Conservation (phyloP, 30 jellyfish, hydroid and myxozoan genomes). For the Aurelia aurita region DNA sequence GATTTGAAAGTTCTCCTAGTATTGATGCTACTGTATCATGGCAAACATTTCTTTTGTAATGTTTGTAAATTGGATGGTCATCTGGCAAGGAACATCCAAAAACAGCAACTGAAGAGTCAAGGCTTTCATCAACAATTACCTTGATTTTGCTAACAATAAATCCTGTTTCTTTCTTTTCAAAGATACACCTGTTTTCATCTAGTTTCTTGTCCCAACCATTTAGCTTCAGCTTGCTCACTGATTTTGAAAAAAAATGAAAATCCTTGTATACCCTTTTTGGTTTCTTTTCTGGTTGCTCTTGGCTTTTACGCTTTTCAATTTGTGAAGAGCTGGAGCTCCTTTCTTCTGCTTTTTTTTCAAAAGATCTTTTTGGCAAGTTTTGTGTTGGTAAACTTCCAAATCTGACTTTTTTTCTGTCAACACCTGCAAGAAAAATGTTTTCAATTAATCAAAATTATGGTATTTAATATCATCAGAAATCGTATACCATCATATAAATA, state of each 20-base stretch:
- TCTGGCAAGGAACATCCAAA: conserved; percentile 64
- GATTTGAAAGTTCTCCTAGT: conserved; percentile 44
- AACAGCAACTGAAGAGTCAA: conserved; percentile 49
- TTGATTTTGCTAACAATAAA: conserved; percentile 57
- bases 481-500: no score
- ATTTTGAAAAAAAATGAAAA: conserved; percentile 40
- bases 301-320: conserved; percentile 43
- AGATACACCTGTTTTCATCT: conserved; percentile 41
- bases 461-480: conserved; percentile 7
- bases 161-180: conserved; percentile 63
- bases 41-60: conserved; percentile 54
- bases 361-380: conserved; percentile 36
- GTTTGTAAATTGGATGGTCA: conserved; percentile 55
- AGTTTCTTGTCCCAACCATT: conserved; percentile 66
- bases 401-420: conserved; percentile 46
- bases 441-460: conserved; percentile 5
- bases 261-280: conserved; percentile 61
- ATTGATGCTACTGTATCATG: conserved; percentile 55
- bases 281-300: conserved; percentile 36
- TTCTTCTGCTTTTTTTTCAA: conserved; percentile 45
- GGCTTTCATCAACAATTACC: conserved; percentile 65
- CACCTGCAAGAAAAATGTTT: conserved; percentile 26
- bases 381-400: conserved; percentile 55
- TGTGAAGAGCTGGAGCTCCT: conserved; percentile 51
- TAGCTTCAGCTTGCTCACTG: conserved; percentile 68